These are phyloP conservation scores for Acyrthosiphon pisum DNA, from an alignment of 1,140 invertebrate species.

Conservation along the genomic window DNA sequence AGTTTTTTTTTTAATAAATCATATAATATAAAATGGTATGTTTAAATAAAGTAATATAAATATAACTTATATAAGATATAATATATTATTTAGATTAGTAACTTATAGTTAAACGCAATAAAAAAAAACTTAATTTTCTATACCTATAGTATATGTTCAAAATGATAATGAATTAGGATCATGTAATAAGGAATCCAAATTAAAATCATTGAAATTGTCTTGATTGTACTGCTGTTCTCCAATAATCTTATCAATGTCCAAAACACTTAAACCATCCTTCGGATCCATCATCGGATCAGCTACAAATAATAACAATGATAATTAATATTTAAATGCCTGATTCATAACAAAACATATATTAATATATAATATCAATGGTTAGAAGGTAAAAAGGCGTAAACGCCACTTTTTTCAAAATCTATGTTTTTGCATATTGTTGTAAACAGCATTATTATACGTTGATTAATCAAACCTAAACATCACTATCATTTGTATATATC, in stretches of 20 bases:
- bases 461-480: too few species aligned
- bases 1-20: not conserved
- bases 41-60: not conserved
- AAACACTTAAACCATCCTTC: not conserved
- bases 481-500: too few species aligned
- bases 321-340: not conserved
- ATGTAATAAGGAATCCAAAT: not conserved
- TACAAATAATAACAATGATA: not conserved
- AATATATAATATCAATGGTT: too few species aligned
- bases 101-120: not conserved
- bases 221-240: not conserved
- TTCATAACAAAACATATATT: not conserved
- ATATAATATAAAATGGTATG: not conserved
- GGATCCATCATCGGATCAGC: not conserved
- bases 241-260: not conserved
- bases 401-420: too few species aligned
- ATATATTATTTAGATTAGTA: not conserved
- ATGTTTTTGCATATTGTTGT: too few species aligned
- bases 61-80: too few species aligned
- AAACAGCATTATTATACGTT: too few species aligned
- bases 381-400: too few species aligned
- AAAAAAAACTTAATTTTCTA: not conserved
- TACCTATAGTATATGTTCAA: not conserved
- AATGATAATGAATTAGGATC: not conserved
- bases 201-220: not conserved